Percentiles rank a stretch among this genome's conserved stretches.
phyloP scores from a whole-genome alignment of 2,888 invertebrate genomes.

The Mesorhabditis spiculigera region DNA sequence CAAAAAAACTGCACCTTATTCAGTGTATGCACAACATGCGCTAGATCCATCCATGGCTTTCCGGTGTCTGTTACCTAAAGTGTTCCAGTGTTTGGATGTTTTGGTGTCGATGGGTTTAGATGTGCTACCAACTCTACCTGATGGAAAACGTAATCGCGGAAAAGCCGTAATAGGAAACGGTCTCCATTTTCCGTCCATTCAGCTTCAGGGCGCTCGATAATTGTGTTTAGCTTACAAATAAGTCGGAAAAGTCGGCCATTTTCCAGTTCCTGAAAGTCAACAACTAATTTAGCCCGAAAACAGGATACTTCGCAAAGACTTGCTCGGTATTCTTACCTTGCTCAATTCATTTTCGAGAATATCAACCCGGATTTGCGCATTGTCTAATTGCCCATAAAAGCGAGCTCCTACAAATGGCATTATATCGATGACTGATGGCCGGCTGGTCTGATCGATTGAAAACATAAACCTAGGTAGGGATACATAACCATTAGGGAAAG shows the following conservation, averaged over 20 bases:
- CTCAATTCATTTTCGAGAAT: conserved; percentile 83
- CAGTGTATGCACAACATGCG: conserved; percentile 86
- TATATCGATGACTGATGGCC: conserved; percentile 78
- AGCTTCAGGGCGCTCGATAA: conserved; percentile 87
- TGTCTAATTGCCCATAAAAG: conserved; percentile 77
- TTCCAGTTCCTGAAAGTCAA: conserved; percentile 74
- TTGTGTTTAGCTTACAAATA: conserved; percentile 83
- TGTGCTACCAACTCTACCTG: conserved; percentile 62
- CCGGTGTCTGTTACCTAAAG: conserved; percentile 78
- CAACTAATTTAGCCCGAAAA: conserved; percentile 1
- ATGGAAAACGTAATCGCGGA: conserved; percentile 95
- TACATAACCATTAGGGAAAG: no score
- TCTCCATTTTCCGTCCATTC: conserved; percentile 95
- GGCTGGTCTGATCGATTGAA: conserved; percentile 16
- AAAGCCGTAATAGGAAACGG: conserved; percentile 94
- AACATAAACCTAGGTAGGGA: conserved; percentile 2
- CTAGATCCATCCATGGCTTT: conserved; percentile 90
- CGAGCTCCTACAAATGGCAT: conserved; percentile 98
- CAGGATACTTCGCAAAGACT: neutral
- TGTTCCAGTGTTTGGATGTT: no score
- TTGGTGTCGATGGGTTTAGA: conserved; percentile 19
- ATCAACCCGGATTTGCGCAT: conserved; percentile 69
- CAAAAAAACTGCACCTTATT: conserved; percentile 69
- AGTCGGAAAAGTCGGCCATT: conserved; percentile 87
- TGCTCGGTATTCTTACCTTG: conserved; percentile 61